Evolutionary conservation across 2,113 vertebrate species (phyloP), one percentile per base, ranked within the genome.

Genomic region (Esox niger): DNA sequence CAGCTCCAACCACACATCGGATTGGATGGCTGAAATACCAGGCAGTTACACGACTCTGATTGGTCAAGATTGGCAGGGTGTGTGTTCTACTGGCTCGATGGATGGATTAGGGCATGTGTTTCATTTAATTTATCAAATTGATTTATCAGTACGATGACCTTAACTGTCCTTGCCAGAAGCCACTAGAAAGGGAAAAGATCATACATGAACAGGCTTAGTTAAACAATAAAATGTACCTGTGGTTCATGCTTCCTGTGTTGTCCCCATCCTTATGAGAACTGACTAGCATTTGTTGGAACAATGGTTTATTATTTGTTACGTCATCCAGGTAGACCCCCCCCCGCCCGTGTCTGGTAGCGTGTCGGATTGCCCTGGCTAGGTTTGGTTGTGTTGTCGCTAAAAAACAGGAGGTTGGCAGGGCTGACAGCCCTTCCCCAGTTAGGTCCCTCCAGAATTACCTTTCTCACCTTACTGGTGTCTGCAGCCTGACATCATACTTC

Each of bases 141-240:
- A 26, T 27, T 52, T 17, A 31, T 38, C 5, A 11, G n/a, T 54
- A 32, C 26, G 6, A 9, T 30, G 67, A 67, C 63, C 56, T 54
- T 1, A 63, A 49, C 49, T 74, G 74, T 76, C 69, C 77, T 69
- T 57, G 75, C 17, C 25, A 43, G 63, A 64, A 66, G 66, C 56
- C 72, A 65, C 31, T 67, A 67, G 9, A 35, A 31, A 60, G 31
- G 20, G 15, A n/a, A 6, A 21, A n/a, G 30, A n/a, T n/a, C n/a
- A n/a, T n/a, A n/a, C n/a, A n/a, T n/a, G n/a, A n/a, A n/a, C n/a
- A n/a, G n/a, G n/a, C n/a, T n/a, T 25, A 35, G 27, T 58, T 26
- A n/a, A 56, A 60, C 49, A 33, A 30, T 43, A 67, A 46, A 64
- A 33, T 64, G 38, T 8, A 32, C 29, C 29, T 64, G 46, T 31